Evolutionary conservation across 2,888 invertebrate genomes (phyloP), one percentile per base, ranked within the genome.

Genomic region (Onchidella celtica): DNA sequence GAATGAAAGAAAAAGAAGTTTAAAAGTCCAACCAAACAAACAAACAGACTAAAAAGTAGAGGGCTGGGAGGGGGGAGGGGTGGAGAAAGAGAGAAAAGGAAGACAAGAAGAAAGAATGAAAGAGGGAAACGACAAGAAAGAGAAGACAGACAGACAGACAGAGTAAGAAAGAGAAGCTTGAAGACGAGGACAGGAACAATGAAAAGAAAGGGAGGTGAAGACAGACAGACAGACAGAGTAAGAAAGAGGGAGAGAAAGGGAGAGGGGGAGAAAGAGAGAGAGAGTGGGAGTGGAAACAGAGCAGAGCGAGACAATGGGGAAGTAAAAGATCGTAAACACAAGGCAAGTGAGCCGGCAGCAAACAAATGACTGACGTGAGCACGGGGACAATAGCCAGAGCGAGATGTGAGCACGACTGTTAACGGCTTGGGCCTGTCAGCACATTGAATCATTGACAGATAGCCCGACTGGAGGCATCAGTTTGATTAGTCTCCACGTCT

Each of bases 201-300:
- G 17, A 32, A n/a, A 32, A 38, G 38, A 68, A 38, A 68, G 36
- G 14, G 73, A 73, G 21, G 9, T 32, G 59, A 21, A 34, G 73
- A 73, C 21, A 59, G 24, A 34, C 3, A 32, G 32, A 73, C 32
- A 21, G 34, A 59, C 3, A 21, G 59, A 57, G 11, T 32, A 17
- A 29, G 57, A 34, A 17, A n/a, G 59, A 57, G 3, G 34, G 59
- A 29, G 73, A 73, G 21, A 29, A 59, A 73, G 32, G n/a, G 73
- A 73, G 32, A 59, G 36, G n/a, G 21, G 24, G 32, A 73, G 57
- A 21, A 34, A 59, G 29, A 34, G 59, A 57, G 11, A 57, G 24
- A 29, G 57, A 34, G 32, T 9, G 59, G 32, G 21, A 59, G 59
- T n/a, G n/a, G n/a, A n/a, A n/a, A 68, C 2, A 29, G n/a, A n/a